These are phyloP conservation scores for Artibeus jamaicensis DNA, from an alignment of 2,797 vertebrate species.

Conservation along the genomic window DNA sequence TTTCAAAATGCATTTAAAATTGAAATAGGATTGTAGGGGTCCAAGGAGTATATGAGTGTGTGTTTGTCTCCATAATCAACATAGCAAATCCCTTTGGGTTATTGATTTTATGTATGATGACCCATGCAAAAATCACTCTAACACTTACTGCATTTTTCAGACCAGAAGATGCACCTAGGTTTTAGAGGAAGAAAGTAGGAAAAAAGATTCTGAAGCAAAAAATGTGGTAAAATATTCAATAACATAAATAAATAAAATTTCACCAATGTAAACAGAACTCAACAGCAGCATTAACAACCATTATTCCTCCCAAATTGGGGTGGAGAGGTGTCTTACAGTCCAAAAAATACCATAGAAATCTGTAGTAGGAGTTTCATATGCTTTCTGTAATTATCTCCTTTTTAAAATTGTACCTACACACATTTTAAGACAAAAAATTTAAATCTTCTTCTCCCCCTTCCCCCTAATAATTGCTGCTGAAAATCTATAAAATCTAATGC, in stretches of 20 bases:
- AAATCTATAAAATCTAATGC: not conserved
- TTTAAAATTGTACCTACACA: not conserved
- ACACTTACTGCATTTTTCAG: not conserved
- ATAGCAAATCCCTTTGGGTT: not conserved
- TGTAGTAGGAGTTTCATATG: not conserved
- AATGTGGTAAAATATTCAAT: no score
- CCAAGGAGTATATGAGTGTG: not conserved
- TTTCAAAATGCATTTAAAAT: not conserved
- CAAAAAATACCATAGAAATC: not conserved
- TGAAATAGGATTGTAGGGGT: not conserved
- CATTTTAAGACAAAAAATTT: not conserved
- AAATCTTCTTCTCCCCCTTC: not conserved
- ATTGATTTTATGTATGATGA: not conserved
- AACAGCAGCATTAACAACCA: no score
- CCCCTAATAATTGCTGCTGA: not conserved
- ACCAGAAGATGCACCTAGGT: no score
- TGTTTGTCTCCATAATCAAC: not conserved
- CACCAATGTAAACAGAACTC: no score
- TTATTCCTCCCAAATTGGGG: no score
- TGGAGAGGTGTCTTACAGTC: no score
- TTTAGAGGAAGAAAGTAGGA: no score
- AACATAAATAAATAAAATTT: no score
- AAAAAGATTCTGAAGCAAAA: no score
- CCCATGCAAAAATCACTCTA: not conserved
- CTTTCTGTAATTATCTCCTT: not conserved